Evolutionary conservation across 2,113 vertebrate genomes (phyloP).

Genomic region (Cyprinodon tularosa): DNA sequence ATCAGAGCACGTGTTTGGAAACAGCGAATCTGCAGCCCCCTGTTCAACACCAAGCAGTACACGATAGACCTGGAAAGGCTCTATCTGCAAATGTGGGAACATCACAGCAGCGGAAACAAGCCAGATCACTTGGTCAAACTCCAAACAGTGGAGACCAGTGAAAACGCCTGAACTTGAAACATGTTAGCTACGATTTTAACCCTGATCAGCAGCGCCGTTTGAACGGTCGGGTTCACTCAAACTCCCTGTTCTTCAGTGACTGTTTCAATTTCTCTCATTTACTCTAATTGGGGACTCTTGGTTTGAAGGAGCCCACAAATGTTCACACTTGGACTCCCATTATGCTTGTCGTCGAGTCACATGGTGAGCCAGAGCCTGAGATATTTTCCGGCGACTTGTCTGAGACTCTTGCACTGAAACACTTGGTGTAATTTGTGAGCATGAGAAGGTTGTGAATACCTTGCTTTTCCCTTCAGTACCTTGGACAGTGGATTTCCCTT

Average conservation of each 20-base stretch:
- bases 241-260: conserved; percentile 16
- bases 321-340: conserved; percentile 27
- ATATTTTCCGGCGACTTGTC: conserved; percentile 38
- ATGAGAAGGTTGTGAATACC: conserved; percentile 56
- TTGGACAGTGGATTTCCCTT: conserved; percentile 50
- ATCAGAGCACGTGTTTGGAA: conserved; percentile 95
- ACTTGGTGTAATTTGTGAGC: conserved; percentile 50
- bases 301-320: conserved; percentile 68
- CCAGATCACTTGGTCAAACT: conserved; percentile 90
- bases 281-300: conserved; percentile 60
- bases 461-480: conserved; percentile 37
- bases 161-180: conserved; percentile 84
- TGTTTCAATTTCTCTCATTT: conserved; percentile 10
- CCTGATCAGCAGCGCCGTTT: conserved; percentile 26
- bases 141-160: conserved; percentile 84
- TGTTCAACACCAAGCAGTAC: conserved; percentile 99
- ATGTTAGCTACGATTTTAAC: conserved; percentile 6
- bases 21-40: conserved; percentile 95
- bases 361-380: conserved; percentile 61
- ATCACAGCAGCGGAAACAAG: conserved; percentile 88
- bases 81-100: conserved; percentile 98
- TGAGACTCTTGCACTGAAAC: conserved; percentile 67
- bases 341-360: conserved; percentile 24
- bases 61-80: conserved; percentile 94
- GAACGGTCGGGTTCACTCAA: conserved; percentile 28